A percentile compares a stretch with the other conserved stretches of the same genome.
Conservation (phyloP, 2,888 invertebrate genomes). For the Acleris literana region DNA sequence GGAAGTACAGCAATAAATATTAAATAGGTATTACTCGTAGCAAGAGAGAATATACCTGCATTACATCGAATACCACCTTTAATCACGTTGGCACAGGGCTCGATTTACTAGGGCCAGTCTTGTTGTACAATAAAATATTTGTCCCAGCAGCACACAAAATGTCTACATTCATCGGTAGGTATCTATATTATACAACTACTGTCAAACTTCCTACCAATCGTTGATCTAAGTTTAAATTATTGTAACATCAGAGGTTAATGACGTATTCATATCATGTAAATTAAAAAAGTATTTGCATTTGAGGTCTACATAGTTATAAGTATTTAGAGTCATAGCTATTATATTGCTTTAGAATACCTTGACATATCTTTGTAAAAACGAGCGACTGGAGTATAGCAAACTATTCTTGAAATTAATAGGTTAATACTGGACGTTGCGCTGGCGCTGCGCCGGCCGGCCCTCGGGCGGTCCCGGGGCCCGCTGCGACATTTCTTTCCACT, state of each 20-base stretch:
- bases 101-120: constrained; percentile 4
- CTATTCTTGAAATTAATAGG: constrained; percentile 49
- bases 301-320: constrained; percentile 82
- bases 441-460: constrained; percentile 70
- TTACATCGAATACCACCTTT: constrained; percentile 1
- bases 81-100: constrained; percentile 8
- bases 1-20: constrained; percentile 5
- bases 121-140: constrained; percentile 34
- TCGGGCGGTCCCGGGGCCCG: constrained; percentile 37
- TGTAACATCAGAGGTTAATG: constrained; percentile 77
- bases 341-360: constrained; percentile 83
- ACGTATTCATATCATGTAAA: constrained; percentile 84
- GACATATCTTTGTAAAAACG: constrained; percentile 81
- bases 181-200: constrained; percentile 26
- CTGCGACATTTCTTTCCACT: constrained; percentile 61
- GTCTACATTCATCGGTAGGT: constrained; percentile 12
- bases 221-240: constrained; percentile 66
- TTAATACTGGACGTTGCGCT: constrained; percentile 51
- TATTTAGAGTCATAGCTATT: constrained; percentile 81
- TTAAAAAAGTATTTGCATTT: constrained; percentile 83
- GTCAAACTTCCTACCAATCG: constrained; percentile 53
- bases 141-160: constrained; percentile 13
- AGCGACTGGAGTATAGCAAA: constrained; percentile 66
- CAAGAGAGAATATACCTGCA: constrained; percentile 1
- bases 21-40: not conserved